These are phyloP conservation scores for Gymnothorax reevesii DNA, from an alignment of 2,797 vertebrate species.

Conservation along the genomic window DNA sequence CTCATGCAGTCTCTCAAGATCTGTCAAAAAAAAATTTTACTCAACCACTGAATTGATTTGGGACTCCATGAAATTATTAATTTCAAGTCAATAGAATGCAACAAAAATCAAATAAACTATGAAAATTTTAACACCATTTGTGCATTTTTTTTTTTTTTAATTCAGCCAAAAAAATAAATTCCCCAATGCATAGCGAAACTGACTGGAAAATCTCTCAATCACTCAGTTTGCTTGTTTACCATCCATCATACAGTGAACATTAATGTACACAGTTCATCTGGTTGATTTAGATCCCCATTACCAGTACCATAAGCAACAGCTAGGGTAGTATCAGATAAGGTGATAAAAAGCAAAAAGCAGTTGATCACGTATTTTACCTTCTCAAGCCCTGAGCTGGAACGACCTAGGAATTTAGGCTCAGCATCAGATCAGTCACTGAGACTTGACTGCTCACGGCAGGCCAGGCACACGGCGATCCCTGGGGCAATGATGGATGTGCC, in stretches of 20 bases:
- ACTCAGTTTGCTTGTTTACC: neutral
- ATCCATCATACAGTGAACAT: neutral
- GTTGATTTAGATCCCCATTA: neutral
- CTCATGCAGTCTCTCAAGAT: neutral
- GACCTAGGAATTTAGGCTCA: neutral
- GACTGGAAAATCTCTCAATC: neutral
- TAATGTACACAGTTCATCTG: neutral
- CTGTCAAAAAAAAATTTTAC: neutral
- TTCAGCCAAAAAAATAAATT: neutral
- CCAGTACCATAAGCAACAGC: neutral
- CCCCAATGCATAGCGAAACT: neutral
- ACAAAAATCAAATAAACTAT: neutral
- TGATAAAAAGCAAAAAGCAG: neutral
- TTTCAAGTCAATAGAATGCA: neutral
- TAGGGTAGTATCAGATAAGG: neutral
- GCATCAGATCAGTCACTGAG: neutral
- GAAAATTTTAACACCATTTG: neutral
- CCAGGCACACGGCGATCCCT: neutral
- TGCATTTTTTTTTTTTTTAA: neutral
- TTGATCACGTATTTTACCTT: neutral
- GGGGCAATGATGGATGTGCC: neutral
- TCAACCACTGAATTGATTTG: neutral
- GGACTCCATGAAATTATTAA: neutral
- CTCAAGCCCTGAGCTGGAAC: neutral
- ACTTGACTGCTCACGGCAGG: neutral